Conservation (phyloP, 2,113 vertebrate genomes). For the Rhipidura dahli region DNA sequence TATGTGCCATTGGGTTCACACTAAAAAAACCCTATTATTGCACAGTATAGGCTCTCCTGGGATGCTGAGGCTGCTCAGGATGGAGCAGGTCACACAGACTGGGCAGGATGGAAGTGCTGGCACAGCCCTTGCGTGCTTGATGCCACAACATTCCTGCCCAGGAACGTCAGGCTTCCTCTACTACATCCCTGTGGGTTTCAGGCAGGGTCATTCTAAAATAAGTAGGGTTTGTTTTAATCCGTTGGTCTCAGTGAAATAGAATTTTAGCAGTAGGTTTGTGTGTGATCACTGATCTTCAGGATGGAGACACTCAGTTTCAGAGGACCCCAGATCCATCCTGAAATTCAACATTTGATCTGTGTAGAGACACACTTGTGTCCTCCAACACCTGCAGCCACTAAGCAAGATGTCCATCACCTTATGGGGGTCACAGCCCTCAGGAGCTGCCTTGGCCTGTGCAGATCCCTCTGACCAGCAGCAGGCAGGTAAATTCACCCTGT, state of each 20-base stretch:
- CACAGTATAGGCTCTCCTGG: rapidly evolving
- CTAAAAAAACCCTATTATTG: background rate
- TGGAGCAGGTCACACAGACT: background rate
- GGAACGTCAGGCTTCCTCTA: background rate
- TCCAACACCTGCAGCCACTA: background rate
- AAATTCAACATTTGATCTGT: background rate
- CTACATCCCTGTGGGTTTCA: background rate
- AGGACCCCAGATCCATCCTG: background rate
- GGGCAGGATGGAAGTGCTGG: background rate
- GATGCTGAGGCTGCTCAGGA: background rate
- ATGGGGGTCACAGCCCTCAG: background rate
- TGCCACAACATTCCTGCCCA: background rate
- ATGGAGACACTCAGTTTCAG: background rate
- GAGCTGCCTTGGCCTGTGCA: background rate
- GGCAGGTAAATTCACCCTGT: background rate
- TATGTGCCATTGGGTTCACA: background rate
- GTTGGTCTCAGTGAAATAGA: background rate
- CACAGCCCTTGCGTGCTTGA: background rate
- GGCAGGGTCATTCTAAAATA: background rate
- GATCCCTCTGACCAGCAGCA: background rate
- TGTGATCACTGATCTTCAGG: background rate
- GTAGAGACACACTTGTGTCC: rapidly evolving
- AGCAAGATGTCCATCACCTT: background rate
- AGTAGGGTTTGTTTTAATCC: background rate
- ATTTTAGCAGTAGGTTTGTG: background rate